Base-by-base conservation (phyloP, 2,888 invertebrate genomes). In the Rutpela maculata region DNA sequence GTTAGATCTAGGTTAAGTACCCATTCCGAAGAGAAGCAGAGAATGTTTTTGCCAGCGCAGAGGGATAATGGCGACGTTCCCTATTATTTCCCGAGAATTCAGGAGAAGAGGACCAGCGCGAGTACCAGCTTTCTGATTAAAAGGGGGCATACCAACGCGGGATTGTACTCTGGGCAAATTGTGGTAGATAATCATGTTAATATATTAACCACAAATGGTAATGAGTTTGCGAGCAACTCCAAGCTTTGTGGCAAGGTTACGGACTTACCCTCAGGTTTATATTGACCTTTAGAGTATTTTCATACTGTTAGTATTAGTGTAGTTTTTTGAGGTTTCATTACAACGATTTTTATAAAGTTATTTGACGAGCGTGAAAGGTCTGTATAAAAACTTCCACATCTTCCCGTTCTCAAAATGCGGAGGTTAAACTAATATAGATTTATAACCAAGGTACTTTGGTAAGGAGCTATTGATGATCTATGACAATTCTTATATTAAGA, bases 201-300 rank as follows among this genome's bases (percentile, higher is more conserved):
- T 18, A 82, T 77, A 35, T 71, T 78, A 59, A 69, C 80, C 38
- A 71, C 81, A 7, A 82, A 81, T 63, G 82, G 74, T 68, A 83
- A 89, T 88, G 77, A 86, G 31, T 78, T 83, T 38, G 63, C 82
- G 10, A 81, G 81, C 55, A 83, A 79, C 67, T 82, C 78, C 31
- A 78, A 77, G 55, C 84, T 84, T 80, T 90, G 89, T 77, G 92
- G 93, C 35, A 95, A 95, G 90, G 91, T 95, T 11, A 94, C 94
- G 6, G 95, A 95, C 87, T 92, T 94, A 89, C 94, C 94, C 80
- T 95, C 95, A 62, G 95, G 95, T 74, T 89, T 95, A 79, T 95
- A 95, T 90, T 95, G 85, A 89, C 18, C 59, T 59, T 59, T 19
- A 22, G 11, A n/a, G n/a, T 43, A 43, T 43, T 12, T 15, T 12